Conservation (phyloP, 2,888 invertebrate genomes). For the Parnassius mnemosyne region DNA sequence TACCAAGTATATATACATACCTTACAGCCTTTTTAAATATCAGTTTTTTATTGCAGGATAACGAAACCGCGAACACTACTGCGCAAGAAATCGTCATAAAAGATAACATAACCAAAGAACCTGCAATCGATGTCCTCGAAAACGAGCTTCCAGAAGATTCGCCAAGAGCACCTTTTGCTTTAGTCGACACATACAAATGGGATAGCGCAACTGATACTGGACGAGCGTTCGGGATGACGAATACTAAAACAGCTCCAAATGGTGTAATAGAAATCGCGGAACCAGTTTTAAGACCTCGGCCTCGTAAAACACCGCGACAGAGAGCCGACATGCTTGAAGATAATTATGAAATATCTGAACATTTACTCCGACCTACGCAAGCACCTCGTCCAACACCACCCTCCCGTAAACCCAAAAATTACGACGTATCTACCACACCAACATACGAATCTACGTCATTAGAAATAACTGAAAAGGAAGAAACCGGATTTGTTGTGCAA, state of each 20-base stretch:
- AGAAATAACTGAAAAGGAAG: constrained; percentile 61
- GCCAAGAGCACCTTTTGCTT: constrained; percentile 59
- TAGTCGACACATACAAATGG: constrained; percentile 75
- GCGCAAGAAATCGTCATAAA: constrained; percentile 40
- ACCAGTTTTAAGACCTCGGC: constrained; percentile 84
- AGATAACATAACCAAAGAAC: constrained; percentile 51
- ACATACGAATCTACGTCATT: constrained; percentile 55
- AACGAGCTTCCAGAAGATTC: constrained; percentile 69
- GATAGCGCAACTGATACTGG: constrained; percentile 77
- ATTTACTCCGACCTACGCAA: constrained; percentile 78
- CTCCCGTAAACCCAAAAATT: constrained; percentile 66
- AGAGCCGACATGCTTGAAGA: constrained; percentile 72
- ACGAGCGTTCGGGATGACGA: constrained; percentile 82
- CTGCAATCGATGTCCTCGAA: constrained; percentile 56
- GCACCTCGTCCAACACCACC: constrained; percentile 56
- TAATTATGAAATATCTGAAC: constrained; percentile 83
- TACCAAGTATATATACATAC: too few relatives aligned
- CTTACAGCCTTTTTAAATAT: too few relatives aligned
- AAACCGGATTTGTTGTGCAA: constrained; percentile 84
- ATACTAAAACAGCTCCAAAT: constrained; percentile 67
- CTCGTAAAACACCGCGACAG: constrained; percentile 77
- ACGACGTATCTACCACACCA: constrained; percentile 65
- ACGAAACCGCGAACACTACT: constrained; percentile 46
- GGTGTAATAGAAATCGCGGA: constrained; percentile 85
- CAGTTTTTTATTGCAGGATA: constrained; percentile 46